Base-by-base conservation (phyloP, 2,113 vertebrate genomes). In the Mormyrus iriodes region DNA sequence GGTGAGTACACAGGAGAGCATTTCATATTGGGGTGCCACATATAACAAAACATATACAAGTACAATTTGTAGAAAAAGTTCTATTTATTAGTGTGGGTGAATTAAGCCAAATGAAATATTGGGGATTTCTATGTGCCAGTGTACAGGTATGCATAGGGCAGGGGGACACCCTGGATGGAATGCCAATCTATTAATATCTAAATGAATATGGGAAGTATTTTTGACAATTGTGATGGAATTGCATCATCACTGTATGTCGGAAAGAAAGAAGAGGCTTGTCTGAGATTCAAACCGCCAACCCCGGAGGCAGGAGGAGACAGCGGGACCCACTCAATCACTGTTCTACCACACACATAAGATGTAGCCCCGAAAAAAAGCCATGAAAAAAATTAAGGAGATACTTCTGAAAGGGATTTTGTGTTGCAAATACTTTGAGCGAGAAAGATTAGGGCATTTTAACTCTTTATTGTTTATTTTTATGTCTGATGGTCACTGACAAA, bases 211-310 rank as follows among this genome's bases (percentile, higher is more conserved):
- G 35, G 35, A 19, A 42, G 73, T 42, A 79, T 79, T 79, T 85
- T 85, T 85, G 10, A 85, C 19, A 13, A 15, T 51, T 85, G 83
- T 85, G 83, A 85, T 69, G 61, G 61, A 69, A 69, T 69, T 69
- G 61, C 85, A 21, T 53, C 51, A 52, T 53, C 49, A 51, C 27
- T 35, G n/a, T 49, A 7, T 53, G n/a, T 53, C 27, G 6, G 49
- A 35, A 79, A 39, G 5, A 79, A 17, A 39, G 73, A 35, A 1
- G 44, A 76, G 17, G 31, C 0, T 4, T 35, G 69, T 39, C 27
- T 76, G 31, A 35, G 31, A 76, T 39, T 42, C 13, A 19, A 42
- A 3, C 73, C 73, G 0, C 15, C 73, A 79, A 42, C 35, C 35
- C 13, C 8, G 35, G 15, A 19, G 69, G 27, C 35, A 39, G 1